Evolutionary conservation across 2,888 invertebrate species (phyloP), one percentile per base, ranked within the genome.

Genomic region (Epirrita christyi): DNA sequence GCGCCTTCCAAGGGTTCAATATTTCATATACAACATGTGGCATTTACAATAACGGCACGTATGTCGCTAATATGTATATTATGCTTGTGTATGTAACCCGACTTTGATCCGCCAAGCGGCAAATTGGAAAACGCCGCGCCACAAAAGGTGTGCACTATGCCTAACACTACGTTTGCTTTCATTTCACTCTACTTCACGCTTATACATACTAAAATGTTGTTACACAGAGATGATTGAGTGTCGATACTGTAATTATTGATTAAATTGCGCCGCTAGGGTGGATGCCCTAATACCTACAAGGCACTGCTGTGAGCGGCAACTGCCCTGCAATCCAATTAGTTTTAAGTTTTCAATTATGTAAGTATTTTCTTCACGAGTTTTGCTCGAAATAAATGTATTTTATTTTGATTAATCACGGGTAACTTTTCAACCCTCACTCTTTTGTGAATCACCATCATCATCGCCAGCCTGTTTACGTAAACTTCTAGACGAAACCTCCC

Each of bases 41-140:
- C 52, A 63, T 64, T 67, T 63, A 64, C 63, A 63, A 51, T 59
- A 55, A 40, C 58, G 50, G 29, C 53, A 60, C 41, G 62, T 57
- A 38, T 55, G 58, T 55, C 32, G 61, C 42, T 55, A 61, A 55
- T 57, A 61, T 32, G 43, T 40, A 52, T 46, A 53, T 45, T 38
- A 49, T 57, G 46, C 37, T 42, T 62, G 51, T 55, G 53, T 58
- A 53, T 55, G 56, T 47, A 54, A 36, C 47, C 57, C 59, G 67
- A 67, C 89, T 90, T 90, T 90, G 90, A 90, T 89, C 88, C 70
- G 46, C 70, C 74, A 76, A 73, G 78, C 86, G 90, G 78, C 65
- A 85, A 91, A 90, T 91, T 88, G 83, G 80, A 76, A 57, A 76
- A 78, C 73, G 66, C 76, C 67, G 72, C 67, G 73, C 68, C 71